A percentile compares a stretch with the other conserved stretches of the same genome.
Conservation (phyloP, 92 coral and sea anemone species). For the Chrysogorgia sp. region DNA sequence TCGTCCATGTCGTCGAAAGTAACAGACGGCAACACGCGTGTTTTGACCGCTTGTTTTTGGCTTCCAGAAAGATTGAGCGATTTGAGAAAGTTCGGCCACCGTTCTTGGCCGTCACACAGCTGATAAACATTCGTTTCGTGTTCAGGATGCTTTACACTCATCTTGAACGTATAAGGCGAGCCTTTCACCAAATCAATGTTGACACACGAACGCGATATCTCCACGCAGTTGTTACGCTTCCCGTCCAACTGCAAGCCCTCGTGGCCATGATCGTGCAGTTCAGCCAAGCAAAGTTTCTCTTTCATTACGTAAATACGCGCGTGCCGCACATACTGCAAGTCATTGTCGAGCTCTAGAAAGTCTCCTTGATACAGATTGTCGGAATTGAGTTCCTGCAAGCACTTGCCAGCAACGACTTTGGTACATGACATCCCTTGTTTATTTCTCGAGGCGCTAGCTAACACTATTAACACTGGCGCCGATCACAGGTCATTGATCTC, state of each 20-base stretch:
- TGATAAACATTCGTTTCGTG: conserved; percentile 72
- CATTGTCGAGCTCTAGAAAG: conserved; percentile 74
- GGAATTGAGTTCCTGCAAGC: neutral
- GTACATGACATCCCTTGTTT: conserved; percentile 36
- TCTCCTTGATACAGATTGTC: conserved; percentile 79
- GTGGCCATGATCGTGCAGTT: conserved; percentile 57
- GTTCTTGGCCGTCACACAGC: conserved; percentile 69
- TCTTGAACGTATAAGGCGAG: conserved; percentile 82
- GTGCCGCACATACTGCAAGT: conserved; percentile 73
- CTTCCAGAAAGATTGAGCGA: conserved; percentile 16
- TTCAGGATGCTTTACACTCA: conserved; percentile 70
- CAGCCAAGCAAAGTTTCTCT: conserved; percentile 84
- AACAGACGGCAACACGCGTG: conserved; percentile 50
- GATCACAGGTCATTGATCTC: conserved; percentile 32
- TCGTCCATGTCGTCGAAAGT: conserved; percentile 60
- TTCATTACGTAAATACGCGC: conserved; percentile 78
- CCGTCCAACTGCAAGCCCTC: conserved; percentile 67
- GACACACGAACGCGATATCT: conserved; percentile 68
- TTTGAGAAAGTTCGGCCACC: conserved; percentile 65
- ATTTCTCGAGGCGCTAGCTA: neutral
- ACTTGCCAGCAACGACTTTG: conserved; percentile 17
- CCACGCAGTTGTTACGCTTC: conserved; percentile 46
- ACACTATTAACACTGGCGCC: conserved; percentile 1
- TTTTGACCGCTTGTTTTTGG: conserved; percentile 17
- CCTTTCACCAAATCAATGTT: conserved; percentile 66